Conservation (phyloP, 2,113 vertebrate genomes). For the Turdus rufiventris region DNA sequence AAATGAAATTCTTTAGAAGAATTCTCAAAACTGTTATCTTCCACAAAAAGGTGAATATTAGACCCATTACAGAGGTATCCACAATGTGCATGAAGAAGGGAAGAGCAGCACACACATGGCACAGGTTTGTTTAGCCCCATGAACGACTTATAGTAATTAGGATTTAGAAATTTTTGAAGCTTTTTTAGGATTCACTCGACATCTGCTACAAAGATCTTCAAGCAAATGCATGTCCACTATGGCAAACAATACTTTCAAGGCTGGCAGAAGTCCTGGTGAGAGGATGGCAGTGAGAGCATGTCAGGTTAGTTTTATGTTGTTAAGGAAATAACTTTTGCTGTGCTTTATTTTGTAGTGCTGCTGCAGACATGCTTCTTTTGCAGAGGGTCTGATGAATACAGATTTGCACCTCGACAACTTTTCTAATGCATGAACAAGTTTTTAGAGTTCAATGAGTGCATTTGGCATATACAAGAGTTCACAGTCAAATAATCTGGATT, state of each 20-base stretch:
- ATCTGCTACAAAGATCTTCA: not conserved
- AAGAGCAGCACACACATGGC: not conserved
- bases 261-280: not conserved
- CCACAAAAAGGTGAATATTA: not conserved
- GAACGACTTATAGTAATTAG: not conserved
- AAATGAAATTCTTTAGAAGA: not conserved
- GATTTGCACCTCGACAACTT: not conserved
- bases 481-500: not conserved
- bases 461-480: not conserved
- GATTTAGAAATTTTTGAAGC: not conserved
- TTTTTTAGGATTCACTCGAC: not conserved
- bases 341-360: not conserved
- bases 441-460: not conserved
- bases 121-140: not conserved
- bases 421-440: not conserved
- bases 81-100: not conserved
- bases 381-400: not conserved
- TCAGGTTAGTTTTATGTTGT: not conserved
- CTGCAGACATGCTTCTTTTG: not conserved
- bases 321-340: not conserved
- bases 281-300: not conserved
- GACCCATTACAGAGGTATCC: not conserved
- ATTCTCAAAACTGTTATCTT: not conserved
- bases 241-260: not conserved
- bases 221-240: not conserved